These are phyloP conservation scores for Micropoecilia bifurca DNA, from an alignment of 2,797 vertebrate genomes.

Conservation along the genomic window DNA sequence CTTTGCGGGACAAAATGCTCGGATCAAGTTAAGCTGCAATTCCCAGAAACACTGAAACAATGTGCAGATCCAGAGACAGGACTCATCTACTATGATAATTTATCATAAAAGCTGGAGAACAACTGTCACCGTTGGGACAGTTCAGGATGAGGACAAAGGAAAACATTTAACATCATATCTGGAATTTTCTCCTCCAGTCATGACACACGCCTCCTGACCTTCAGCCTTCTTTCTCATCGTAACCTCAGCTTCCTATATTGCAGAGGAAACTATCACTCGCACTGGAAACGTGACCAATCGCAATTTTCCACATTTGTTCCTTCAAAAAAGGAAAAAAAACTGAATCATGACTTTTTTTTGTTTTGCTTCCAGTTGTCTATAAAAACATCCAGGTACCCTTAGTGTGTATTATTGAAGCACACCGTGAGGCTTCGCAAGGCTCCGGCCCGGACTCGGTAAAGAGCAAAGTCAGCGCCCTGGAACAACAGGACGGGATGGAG, in stretches of 20 bases:
- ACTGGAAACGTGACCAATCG: conserved; percentile 28
- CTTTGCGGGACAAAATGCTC: conserved; percentile 37
- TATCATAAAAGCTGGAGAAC: conserved; percentile 17
- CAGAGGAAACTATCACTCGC: conserved; percentile 52
- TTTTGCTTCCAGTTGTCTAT: background rate
- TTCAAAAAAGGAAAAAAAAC: conserved; percentile 20
- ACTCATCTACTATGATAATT: conserved; percentile 3
- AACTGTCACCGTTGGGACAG: conserved; percentile 2
- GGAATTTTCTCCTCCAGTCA: conserved; percentile 25
- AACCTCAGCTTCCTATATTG: conserved; percentile 49
- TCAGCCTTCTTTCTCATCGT: conserved; percentile 35
- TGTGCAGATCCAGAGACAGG: background rate
- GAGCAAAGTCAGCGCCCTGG: conserved; percentile 71
- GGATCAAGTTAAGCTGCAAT: conserved; percentile 39
- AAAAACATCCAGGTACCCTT: background rate
- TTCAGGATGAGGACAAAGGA: conserved; percentile 2
- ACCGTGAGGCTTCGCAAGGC: conserved; percentile 3
- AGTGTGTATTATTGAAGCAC: background rate
- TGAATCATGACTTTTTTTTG: background rate
- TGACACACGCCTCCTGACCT: conserved; percentile 43
- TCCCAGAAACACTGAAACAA: conserved; percentile 50
- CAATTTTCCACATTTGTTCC: conserved; percentile 31
- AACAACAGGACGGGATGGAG: conserved; percentile 56
- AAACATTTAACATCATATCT: conserved; percentile 23
- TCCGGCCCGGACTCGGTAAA: conserved; percentile 41